These are phyloP conservation scores for Manis crassicaudata DNA, from an alignment of 2,797 vertebrate species.

Conservation along the genomic window DNA sequence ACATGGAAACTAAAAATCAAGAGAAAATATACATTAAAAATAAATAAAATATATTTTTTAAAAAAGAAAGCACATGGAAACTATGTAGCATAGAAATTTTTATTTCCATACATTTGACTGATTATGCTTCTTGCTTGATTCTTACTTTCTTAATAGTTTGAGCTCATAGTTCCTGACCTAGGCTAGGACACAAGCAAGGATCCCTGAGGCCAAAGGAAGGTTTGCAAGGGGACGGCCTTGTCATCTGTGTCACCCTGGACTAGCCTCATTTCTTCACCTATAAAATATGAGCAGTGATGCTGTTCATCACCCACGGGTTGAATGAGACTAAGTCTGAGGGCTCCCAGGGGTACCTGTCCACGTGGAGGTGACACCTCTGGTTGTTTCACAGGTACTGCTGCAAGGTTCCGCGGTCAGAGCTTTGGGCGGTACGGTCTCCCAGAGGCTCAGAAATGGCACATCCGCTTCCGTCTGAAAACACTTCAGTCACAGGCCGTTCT, in stretches of 20 bases:
- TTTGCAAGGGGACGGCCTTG: background rate
- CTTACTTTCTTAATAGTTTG: background rate
- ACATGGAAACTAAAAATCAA: background rate
- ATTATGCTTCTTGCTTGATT: background rate
- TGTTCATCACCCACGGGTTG: background rate
- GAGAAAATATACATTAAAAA: too few relatives aligned
- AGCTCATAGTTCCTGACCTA: background rate
- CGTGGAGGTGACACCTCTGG: background rate
- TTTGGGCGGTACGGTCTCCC: slow-evolving; percentile 90
- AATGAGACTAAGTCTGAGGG: background rate
- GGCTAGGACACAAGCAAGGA: background rate
- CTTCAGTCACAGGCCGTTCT: slow-evolving; percentile 87
- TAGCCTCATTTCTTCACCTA: background rate
- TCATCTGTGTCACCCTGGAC: background rate
- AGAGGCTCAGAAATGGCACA: slow-evolving; percentile 84
- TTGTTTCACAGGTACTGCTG: slow-evolving; percentile 89
- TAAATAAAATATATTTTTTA: too few relatives aligned
- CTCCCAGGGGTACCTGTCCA: background rate
- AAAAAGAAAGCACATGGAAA: background rate
- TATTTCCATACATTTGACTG: background rate
- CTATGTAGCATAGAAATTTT: background rate
- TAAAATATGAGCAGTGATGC: background rate
- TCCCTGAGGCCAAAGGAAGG: background rate
- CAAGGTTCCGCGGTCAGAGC: slow-evolving; percentile 91
- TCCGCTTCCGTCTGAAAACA: slow-evolving; percentile 92